Evolutionary conservation across 1,140 invertebrate species (phyloP), one percentile per base, ranked within the genome.

Genomic region (Drosophila quadrilineata): DNA sequence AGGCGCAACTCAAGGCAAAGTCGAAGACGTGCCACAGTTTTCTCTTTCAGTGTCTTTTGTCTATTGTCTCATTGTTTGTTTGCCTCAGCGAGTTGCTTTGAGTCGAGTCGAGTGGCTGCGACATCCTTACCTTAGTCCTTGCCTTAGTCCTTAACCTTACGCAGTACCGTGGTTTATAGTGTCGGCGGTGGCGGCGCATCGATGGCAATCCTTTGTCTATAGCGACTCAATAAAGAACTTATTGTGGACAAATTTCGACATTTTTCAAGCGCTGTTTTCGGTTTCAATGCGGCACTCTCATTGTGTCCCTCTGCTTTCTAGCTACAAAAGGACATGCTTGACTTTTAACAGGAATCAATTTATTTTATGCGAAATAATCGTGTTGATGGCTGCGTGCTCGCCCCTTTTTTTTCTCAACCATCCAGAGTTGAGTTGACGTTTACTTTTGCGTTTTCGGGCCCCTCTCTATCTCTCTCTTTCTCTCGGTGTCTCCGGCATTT

Each of bases 291-390:
- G 2, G 3, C 19, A 3, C 0, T 49, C 0, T 26, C 17, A 0
- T 3, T 50, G 6, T 82, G 45, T 70, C 33, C 35, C 38, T 71
- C 14, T 64, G 22, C 62, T 50, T 57, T 31, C 35, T 24, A 50
- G 46, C 28, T 57, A 21, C 38, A 41, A 85, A 85, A 75, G 67
- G 74, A 77, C 67, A 68, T 85, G 74, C 80, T 85, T 82, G 86
- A 88, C 86, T 88, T 82, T 86, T 86, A 88, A 71, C 86, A 71
- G 76, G 76, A 86, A 88, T 88, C 76, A 88, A 88, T 88, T 88
- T 88, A 88, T 88, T 88, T 86, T 88, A 86, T 88, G 86, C 86
- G 86, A 86, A 88, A 88, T 88, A 87, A 84, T 87, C 87, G 75
- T 88, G 87, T 88, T 88, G 87, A 88, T 88, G 87, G 87, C 77